These are phyloP conservation scores for Leucoraja ocellata DNA, from an alignment of 2,797 vertebrate species.

Conservation along the genomic window DNA sequence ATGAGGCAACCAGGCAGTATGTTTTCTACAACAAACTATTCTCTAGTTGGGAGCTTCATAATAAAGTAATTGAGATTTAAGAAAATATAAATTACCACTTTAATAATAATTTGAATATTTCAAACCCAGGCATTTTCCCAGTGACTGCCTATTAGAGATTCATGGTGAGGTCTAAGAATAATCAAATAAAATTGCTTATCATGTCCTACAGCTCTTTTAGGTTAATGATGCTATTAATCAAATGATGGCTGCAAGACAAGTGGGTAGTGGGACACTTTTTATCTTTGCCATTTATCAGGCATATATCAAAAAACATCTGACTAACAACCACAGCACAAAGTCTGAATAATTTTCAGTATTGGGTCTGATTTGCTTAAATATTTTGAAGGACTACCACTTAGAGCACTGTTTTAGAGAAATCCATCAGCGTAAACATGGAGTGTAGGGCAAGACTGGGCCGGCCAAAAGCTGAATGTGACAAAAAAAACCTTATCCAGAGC, in stretches of 20 bases:
- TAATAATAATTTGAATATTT: neutral
- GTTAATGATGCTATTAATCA: neutral
- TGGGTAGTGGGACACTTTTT: neutral
- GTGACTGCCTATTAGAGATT: neutral
- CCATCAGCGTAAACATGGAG: neutral
- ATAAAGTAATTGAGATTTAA: neutral
- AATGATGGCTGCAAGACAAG: neutral
- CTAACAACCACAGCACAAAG: neutral
- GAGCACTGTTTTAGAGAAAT: neutral
- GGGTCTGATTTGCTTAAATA: neutral
- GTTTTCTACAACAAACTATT: neutral
- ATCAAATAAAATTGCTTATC: neutral
- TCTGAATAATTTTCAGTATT: neutral
- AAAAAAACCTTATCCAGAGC: neutral
- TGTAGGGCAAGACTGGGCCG: neutral
- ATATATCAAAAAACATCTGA: neutral
- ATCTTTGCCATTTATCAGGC: neutral
- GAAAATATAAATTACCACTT: neutral
- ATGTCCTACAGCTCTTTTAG: neutral
- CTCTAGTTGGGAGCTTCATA: neutral
- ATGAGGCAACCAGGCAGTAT: too few species aligned
- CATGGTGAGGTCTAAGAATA: neutral
- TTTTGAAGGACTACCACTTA: neutral
- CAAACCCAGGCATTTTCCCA: neutral
- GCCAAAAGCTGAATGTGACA: neutral